Base-by-base conservation (phyloP, 2,888 invertebrate genomes). In the Syrista parreyssii region DNA sequence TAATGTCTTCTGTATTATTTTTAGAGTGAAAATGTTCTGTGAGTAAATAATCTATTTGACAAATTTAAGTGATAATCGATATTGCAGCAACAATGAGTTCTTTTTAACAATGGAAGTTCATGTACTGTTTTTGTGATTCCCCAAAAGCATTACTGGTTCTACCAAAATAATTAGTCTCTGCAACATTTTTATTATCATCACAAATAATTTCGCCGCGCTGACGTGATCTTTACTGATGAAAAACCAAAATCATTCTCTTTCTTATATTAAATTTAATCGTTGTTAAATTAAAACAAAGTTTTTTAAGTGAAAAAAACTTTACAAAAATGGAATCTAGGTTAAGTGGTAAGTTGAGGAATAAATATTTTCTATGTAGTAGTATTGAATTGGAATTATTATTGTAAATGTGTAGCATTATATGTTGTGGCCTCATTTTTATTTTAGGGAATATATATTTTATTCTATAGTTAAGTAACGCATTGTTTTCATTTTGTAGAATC, bases 311-410 rank as follows among this genome's bases (percentile, higher is more conserved):
- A 55, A 55, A 2, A 9, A 71, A 71, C 12, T 71, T 71, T 71
- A 9, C 33, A 71, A 71, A 71, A 71, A 71, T 71, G 71, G 71
- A 71, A 23, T 33, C 71, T 31, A 71, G 71, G 71, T 71, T 71
- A 71, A 71, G 71, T 33, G 71, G 71, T 71, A 71, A 71, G 71
- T 71, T 71, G 55, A 55, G 55, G 23, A 15, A 55, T 23, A 55
- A 55, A 55, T 55, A 23, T 23, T 55, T 55, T 9, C 55, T 55
- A 2, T 55, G 23, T 55, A 55, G 55, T 23, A 23, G 9, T 32
- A 31, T 30, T 32, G 15, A 11, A 71, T 31, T 71, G 12, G 1
- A 71, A 31, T 71, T 71, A 71, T 33, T 71, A 71, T 23, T 12
- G 71, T 9, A 31, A 23, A 71, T 71, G 4, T 31, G 11, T 71